Conservation (phyloP, 1,140 invertebrate species). For the Campoletis sonorensis region DNA sequence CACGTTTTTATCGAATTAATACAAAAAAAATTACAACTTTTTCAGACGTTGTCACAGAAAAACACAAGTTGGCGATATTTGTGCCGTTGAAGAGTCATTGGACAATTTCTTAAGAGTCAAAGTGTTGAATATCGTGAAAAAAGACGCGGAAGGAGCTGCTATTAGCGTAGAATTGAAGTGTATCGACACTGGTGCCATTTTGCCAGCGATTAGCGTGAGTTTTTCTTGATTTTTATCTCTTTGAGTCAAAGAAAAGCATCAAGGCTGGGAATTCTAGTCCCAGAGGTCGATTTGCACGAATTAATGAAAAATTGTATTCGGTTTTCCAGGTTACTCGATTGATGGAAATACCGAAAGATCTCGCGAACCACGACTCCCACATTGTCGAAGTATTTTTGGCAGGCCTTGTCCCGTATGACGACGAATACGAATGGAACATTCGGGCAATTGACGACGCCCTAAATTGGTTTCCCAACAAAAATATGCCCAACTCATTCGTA, state of each 20-base stretch:
- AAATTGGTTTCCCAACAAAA: slow-evolving; percentile 64
- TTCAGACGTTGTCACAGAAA: slow-evolving; percentile 53
- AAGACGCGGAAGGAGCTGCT: slow-evolving; percentile 49
- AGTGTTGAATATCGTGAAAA: slow-evolving; percentile 61
- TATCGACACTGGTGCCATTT: slow-evolving; percentile 66
- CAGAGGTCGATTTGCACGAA: slow-evolving; percentile 20
- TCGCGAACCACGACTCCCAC: slow-evolving; percentile 58
- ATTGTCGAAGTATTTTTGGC: slow-evolving; percentile 69
- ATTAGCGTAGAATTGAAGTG: slow-evolving; percentile 60
- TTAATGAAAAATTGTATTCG: not conserved
- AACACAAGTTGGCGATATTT: slow-evolving; percentile 62
- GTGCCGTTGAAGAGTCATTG: slow-evolving; percentile 57
- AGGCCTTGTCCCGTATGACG: slow-evolving; percentile 65
- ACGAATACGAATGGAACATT: slow-evolving; percentile 70
- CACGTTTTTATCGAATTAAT: not conserved
- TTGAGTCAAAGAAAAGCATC: not conserved
- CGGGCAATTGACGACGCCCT: slow-evolving; percentile 54
- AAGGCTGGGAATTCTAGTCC: no score
- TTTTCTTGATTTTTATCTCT: not conserved
- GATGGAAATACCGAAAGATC: slow-evolving; percentile 64
- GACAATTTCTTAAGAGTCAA: slow-evolving; percentile 67
- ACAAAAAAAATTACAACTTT: not conserved
- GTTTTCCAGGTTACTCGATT: slow-evolving; percentile 58
- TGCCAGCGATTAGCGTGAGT: slow-evolving; percentile 58
- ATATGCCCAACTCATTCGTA: slow-evolving; percentile 56